phyloP scores from a whole-genome alignment of 2,888 invertebrate species.

The Pterostichus niger region DNA sequence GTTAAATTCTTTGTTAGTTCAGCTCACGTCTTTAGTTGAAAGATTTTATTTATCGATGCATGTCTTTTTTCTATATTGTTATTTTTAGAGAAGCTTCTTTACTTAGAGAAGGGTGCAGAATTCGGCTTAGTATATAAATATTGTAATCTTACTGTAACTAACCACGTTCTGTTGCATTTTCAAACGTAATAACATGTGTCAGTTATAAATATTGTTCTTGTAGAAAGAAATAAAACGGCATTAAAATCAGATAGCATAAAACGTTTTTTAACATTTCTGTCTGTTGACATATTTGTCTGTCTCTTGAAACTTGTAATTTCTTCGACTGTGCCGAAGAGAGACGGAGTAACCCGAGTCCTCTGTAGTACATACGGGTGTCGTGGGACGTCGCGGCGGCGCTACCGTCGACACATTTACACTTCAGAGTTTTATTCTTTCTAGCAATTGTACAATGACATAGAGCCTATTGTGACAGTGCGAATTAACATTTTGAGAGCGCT shows the following conservation, averaged over 20 bases:
- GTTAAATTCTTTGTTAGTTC: too few relatives aligned
- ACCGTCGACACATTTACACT: conserved; percentile 28
- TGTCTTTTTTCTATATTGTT: too few relatives aligned
- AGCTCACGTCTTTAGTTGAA: too few relatives aligned
- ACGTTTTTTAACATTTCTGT: background rate
- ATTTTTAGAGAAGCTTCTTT: too few relatives aligned
- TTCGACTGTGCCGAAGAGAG: background rate
- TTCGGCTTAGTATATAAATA: too few relatives aligned
- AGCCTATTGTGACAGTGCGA: conserved; percentile 40
- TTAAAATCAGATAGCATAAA: background rate
- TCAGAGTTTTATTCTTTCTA: conserved; percentile 41
- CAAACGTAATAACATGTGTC: background rate
- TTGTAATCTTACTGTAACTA: too few relatives aligned
- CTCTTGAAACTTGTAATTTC: background rate
- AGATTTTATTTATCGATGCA: too few relatives aligned
- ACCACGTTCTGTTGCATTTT: too few relatives aligned
- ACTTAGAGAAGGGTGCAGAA: too few relatives aligned
- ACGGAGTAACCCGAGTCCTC: background rate
- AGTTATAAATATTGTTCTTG: background rate
- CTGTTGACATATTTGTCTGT: conserved; percentile 7
- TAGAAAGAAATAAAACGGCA: background rate
- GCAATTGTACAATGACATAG: conserved; percentile 55
- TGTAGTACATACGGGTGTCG: conserved; percentile 18
- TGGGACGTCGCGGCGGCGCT: conserved; percentile 1
- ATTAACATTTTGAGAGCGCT: conserved; percentile 57